Evolutionary conservation across 2,113 vertebrate genomes (phyloP).

Genomic region (Piliocolobus tephrosceles): DNA sequence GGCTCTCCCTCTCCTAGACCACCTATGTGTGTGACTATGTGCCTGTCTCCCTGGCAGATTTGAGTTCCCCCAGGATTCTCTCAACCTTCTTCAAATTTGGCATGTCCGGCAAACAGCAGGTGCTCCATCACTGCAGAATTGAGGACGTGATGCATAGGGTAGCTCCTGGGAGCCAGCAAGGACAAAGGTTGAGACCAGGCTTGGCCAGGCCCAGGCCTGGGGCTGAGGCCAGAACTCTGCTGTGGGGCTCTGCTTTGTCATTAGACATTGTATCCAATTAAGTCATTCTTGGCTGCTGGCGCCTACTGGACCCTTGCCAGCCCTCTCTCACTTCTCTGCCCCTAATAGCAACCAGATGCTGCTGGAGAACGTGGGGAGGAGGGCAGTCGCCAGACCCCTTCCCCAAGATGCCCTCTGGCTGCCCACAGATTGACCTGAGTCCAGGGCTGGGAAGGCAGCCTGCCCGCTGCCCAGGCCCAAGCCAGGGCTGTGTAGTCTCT

Average conservation of each 20-base stretch:
- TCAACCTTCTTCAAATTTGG: background rate
- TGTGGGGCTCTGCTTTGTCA: conserved; percentile 53
- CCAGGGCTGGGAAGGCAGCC: background rate
- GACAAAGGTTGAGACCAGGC: conserved; percentile 24
- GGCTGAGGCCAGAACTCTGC: conserved; percentile 37
- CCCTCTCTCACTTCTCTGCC: conserved; percentile 24
- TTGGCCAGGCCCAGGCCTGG: conserved; percentile 30
- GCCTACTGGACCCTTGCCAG: conserved; percentile 58
- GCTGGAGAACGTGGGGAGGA: background rate
- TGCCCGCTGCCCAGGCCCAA: background rate
- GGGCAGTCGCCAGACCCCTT: background rate
- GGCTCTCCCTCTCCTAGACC: background rate
- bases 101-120: background rate
- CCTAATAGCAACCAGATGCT: conserved; percentile 75
- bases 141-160: background rate
- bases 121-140: background rate
- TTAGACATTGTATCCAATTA: conserved; percentile 77
- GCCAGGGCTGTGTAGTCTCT: background rate
- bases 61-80: background rate
- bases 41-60: background rate
- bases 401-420: conserved; percentile 26
- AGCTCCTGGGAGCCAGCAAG: background rate
- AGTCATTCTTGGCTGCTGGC: conserved; percentile 70
- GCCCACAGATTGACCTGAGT: background rate
- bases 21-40: background rate